A percentile compares a stretch with the other conserved stretches of the same genome.
Conservation (phyloP, 2,888 invertebrate genomes). For the Calameuta pallipes region DNA sequence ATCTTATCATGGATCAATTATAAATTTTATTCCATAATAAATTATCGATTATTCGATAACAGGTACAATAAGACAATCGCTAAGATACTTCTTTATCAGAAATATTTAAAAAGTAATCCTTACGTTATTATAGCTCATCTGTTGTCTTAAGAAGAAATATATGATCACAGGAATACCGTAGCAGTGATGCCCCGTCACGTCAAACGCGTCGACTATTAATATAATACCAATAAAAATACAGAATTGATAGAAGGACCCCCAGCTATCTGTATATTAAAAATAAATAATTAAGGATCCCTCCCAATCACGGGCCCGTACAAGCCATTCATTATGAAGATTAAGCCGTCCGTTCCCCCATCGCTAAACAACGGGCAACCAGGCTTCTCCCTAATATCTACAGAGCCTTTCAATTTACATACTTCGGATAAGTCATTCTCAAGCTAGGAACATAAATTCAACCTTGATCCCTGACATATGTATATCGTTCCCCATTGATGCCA, state of each 20-base stretch:
- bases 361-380: slow-evolving; percentile 29
- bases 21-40: not conserved
- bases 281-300: slow-evolving; percentile 41
- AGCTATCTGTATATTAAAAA: slow-evolving; percentile 33
- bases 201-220: slow-evolving; percentile 29
- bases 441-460: slow-evolving; percentile 27
- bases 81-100: not conserved
- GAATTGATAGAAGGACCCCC: slow-evolving; percentile 11
- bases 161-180: not conserved
- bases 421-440: slow-evolving; percentile 32
- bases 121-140: not conserved
- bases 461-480: slow-evolving; percentile 1
- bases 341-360: slow-evolving; percentile 33
- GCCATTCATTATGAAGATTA: slow-evolving; percentile 46
- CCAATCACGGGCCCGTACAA: slow-evolving; percentile 26
- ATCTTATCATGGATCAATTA: not conserved
- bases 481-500: not conserved
- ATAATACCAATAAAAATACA: slow-evolving; percentile 21
- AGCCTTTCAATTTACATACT: slow-evolving; percentile 40
- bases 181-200: slow-evolving; percentile 35
- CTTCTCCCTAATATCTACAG: slow-evolving; percentile 19
- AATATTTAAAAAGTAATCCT: too few relatives aligned
- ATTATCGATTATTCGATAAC: not conserved
- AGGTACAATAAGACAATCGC: not conserved
- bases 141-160: not conserved